Evolutionary conservation across 1,140 invertebrate species (phyloP), one percentile per base, ranked within the genome.

Genomic region (Drosophila athabasca): DNA sequence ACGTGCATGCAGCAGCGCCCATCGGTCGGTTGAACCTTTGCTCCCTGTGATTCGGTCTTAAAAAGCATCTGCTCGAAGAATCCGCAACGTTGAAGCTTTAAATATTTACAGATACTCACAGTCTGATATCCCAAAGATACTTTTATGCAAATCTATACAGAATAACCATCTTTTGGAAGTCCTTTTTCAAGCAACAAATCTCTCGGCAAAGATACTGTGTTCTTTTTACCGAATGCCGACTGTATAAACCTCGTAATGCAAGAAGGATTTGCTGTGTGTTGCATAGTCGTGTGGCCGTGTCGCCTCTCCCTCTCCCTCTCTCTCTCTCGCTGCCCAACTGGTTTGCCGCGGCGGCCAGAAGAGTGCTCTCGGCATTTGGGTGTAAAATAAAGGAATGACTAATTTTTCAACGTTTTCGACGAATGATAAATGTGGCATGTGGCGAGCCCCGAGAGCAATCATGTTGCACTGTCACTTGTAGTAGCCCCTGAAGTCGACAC

Each of bases 331-430:
- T 68, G 44, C 52, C 69, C 67, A 49, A 83, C 81, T 75, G 78
- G 78, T 78, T 70, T 77, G 45, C 59, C 17, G 29, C 26, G 26
- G 26, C 43, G 41, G 45, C 67, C 64, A 70, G 35, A 39, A 39
- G 35, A 79, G 73, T 70, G 83, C 83, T 87, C 83, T 88, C 83
- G 79, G 76, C 83, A 83, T 82, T 88, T 83, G 83, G 83, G 83
- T 87, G 83, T 87, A 87, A 88, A 88, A 88, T 89, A 88, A 88
- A 88, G 83, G 83, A 88, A 88, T 88, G 83, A 88, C 83, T 88
- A 88, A 88, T 88, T 88, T 88, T 88, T 88, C 83, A 88, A 88
- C 83, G 83, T 88, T 88, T 53, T 88, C 83, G 83, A 88, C 83
- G 83, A 88, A 88, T 88, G 83, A 88, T 88, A 88, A 88, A 88